Base-by-base conservation (phyloP, 2,797 vertebrate genomes). In the Emydoidea blandingii region DNA sequence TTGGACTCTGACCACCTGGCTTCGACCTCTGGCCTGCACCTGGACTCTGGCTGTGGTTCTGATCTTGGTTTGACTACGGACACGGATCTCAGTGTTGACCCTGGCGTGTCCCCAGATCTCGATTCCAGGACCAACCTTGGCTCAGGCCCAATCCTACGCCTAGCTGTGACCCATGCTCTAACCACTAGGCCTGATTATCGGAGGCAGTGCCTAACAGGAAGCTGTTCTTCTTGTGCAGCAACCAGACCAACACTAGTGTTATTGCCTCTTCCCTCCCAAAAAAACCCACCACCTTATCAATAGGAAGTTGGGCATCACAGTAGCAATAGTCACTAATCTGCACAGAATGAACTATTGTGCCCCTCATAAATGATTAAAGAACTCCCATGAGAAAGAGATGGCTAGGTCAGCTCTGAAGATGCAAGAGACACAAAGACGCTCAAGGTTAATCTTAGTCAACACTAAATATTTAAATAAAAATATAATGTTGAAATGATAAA, bases 401-500 rank as follows among this genome's bases (percentile, higher is more conserved):
- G 80, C 31, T n/a, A 78, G 56, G 47, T 25, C 56, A 86, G 21
- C 62, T 79, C 0, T 0, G 18, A 2, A 50, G 0, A 57, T 5
- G 49, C 12, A 41, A 87, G 18, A 27, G 82, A 12, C 49, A 29
- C 23, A 62, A 85, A 90, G 62, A 92, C 6, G 0, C 83, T 23
- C 6, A 80, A 87, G 10, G 82, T 37, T 74, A 11, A 79, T 79
- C 84, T 88, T 85, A 92, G 88, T 15, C 56, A 85, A 56, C 2
- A 41, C 50, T 76, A 52, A 87, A 56, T 41, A 54, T 47, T 89
- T 93, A 54, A 90, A 83, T 8, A 76, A 44, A 74, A 91, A 82
- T 57, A 4, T 11, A 80, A 91, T 59, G 47, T 1, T 25, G 31
- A 88, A 96, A 68, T 37, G 85, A 85, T 65, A 85, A 80, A 78